phyloP scores from a whole-genome alignment of 2,888 invertebrate genomes.

The Alitta virens region DNA sequence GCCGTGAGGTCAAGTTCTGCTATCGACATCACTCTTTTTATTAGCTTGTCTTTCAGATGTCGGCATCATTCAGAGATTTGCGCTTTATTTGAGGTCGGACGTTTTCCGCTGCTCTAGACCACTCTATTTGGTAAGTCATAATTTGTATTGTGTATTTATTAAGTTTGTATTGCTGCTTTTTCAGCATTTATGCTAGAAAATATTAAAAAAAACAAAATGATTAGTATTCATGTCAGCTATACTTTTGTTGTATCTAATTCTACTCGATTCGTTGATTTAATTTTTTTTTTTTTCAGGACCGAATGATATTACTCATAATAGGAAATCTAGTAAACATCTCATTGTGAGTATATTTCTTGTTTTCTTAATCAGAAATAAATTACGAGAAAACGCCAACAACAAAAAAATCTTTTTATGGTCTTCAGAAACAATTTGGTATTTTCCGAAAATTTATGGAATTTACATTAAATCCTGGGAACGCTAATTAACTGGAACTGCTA shows the following conservation, averaged over 20 bases:
- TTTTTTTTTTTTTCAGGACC: constrained; percentile 45
- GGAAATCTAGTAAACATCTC: constrained; percentile 53
- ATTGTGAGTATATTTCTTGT: constrained; percentile 54
- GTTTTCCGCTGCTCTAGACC: constrained; percentile 54
- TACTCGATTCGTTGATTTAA: not conserved
- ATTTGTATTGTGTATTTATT: too few relatives aligned
- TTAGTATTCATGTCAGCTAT: not conserved
- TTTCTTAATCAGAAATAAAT: too few relatives aligned
- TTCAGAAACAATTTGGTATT: too few relatives aligned
- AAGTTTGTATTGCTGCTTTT: too few relatives aligned
- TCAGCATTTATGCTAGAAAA: not conserved
- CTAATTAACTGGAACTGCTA: too few relatives aligned
- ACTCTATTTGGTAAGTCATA: constrained; percentile 57
- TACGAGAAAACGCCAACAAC: too few relatives aligned
- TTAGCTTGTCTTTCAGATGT: constrained; percentile 50
- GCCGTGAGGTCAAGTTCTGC: too few relatives aligned
- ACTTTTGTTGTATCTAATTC: not conserved
- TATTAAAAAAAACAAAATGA: not conserved
- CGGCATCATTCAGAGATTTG: constrained; percentile 57
- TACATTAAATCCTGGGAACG: too few relatives aligned
- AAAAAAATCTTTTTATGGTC: too few relatives aligned
- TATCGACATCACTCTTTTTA: too few relatives aligned
- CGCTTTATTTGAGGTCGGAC: constrained; percentile 53
- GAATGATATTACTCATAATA: constrained; percentile 59
- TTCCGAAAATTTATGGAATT: too few relatives aligned